A percentile compares a stretch with the other conserved stretches of the same genome.
phyloP scores from a whole-genome alignment of 30 jellyfish, hydroid and myxozoan genomes.

The Rhopilema esculentum region DNA sequence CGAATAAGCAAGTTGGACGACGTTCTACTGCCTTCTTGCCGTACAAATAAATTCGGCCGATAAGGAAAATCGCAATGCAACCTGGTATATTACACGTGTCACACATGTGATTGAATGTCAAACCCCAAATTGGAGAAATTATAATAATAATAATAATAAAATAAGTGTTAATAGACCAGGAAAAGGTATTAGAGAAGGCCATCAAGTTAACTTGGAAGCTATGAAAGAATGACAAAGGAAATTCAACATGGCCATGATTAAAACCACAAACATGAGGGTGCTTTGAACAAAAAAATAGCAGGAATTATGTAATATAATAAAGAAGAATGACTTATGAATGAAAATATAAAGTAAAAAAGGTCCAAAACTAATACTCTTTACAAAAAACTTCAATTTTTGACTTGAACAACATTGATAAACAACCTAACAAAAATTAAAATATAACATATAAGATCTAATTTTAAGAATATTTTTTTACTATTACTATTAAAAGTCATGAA shows the following conservation, averaged over 20 bases:
- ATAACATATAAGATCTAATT: too few relatives aligned
- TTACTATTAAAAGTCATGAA: too few relatives aligned
- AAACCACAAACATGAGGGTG: background rate
- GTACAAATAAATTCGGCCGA: constrained; percentile 34
- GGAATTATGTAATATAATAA: too few relatives aligned
- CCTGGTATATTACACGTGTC: constrained; percentile 78
- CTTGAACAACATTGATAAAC: too few relatives aligned
- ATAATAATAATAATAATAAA: too few relatives aligned
- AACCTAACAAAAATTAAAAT: too few relatives aligned
- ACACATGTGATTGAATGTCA: constrained; percentile 54
- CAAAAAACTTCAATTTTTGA: too few relatives aligned
- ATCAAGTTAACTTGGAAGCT: background rate
- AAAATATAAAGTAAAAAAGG: too few relatives aligned
- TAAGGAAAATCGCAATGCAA: constrained; percentile 63
- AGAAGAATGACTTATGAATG: too few relatives aligned
- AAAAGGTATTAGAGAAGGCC: background rate
- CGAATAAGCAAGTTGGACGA: constrained; percentile 41
- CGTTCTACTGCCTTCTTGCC: constrained; percentile 50
- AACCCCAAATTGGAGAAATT: constrained; percentile 33
- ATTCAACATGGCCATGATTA: background rate
- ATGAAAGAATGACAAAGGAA: background rate
- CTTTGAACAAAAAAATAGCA: too few relatives aligned
- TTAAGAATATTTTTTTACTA: too few relatives aligned
- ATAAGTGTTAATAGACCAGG: background rate
- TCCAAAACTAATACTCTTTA: too few relatives aligned